Base-by-base conservation (phyloP, 2,888 invertebrate species). In the Tupiocoris notatus region DNA sequence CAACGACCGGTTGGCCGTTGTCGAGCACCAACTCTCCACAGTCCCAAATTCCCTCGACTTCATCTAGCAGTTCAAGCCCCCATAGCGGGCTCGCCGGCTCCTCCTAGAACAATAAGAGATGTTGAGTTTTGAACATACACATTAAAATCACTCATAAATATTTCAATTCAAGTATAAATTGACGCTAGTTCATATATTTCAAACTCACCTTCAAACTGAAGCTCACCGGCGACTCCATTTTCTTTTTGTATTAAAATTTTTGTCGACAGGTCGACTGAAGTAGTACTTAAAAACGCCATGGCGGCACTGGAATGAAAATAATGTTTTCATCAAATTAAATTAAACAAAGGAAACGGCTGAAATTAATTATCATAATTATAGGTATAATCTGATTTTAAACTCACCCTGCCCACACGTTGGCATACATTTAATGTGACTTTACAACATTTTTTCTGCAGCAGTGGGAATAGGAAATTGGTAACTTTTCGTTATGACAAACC, bases 231-330 rank as follows among this genome's bases (percentile, higher is more conserved):
- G 70, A 70, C 70, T 70, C 70, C 74, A 64, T 74, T 57, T 74
- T 58, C 64, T 24, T 63, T 63, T 63, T 56, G 63, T 67, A 25
- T 66, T 25, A 17, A 39, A 24, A 23, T 21, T 66, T 63, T 73
- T 77, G 78, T 80, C 79, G 79, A 78, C 79, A 65, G 67, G 62
- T 75, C 78, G 79, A 79, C 77, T 76, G 76, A 70, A 65, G 75
- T 61, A 68, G 74, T 62, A 77, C 62, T 76, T 77, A 85, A 85
- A 87, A 88, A 87, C 89, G 93, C 93, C 93, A 93, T 93, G 84
- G 82, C 90, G 93, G 92, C 92, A 86, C 93, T 93, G 88, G 79
- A 88, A 90, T 83, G 81, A 79, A 82, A 82, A 24, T n/a, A 39
- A 65, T n/a, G n/a, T n/a, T n/a, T n/a, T n/a, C n/a, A 61, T 21